Evolutionary conservation across 2,113 vertebrate species (phyloP), one percentile per base, ranked within the genome.

Genomic region (Cochlearius cochlearius): DNA sequence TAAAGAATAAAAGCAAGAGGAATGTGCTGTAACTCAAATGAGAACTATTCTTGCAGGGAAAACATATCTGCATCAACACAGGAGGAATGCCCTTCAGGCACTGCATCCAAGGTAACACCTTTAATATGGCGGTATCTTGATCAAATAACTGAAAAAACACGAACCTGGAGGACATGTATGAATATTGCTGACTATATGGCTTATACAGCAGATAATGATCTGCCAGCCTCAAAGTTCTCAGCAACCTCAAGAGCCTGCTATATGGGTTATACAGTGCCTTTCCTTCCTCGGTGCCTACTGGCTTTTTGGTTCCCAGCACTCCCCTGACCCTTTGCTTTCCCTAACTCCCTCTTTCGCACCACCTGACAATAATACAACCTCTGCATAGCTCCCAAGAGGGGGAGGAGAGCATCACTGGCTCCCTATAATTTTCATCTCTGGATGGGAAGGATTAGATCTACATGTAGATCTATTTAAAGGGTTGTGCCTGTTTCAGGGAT

Each of bases 401-500:
- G 92, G 92, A 94, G 84, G 84, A 92, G 87, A 91, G 71, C 77
- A 92, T 87, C 85, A 82, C 84, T 92, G 77, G 83, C 81, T 95
- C 89, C 88, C 83, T 95, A 62, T 94, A 94, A 95, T 96, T 96
- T 97, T 96, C 84, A 78, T 85, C 71, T 94, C 87, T 3, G 4
- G 74, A 89, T 95, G 93, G 85, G 32, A 96, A 93, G 82, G 90
- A 94, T 95, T 87, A 96, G 91, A 94, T 91, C 84, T 85, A 86
- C 77, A 73, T 43, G 59, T 32, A 86, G 74, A 69, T 86, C 92
- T 95, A 95, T 95, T 97, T 97, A 96, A 95, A 86, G 84, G 56
- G 59, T 83, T 91, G 67, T 88, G 80, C 78, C 87, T 92, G 43
- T 91, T 92, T 91, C 80, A 69, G 87, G 77, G 86, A 94, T 75